Evolutionary conservation across 2,113 vertebrate genomes (phyloP).

Genomic region (Smithornis capensis): DNA sequence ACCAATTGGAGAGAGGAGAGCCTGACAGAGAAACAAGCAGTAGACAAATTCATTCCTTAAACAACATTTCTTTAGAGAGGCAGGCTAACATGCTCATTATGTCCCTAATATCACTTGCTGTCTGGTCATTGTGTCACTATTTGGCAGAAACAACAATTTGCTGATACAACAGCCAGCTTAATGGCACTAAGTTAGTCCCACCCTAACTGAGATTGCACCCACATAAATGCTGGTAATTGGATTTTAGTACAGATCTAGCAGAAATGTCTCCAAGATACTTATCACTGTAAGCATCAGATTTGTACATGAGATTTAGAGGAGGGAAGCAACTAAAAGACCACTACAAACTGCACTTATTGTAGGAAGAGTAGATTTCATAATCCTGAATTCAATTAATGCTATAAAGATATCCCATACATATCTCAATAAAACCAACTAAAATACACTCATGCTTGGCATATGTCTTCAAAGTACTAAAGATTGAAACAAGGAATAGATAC

Average conservation of each 20-base stretch:
- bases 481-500: neutral
- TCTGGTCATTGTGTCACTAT: neutral
- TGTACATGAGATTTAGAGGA: neutral
- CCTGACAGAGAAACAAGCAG: neutral
- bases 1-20: neutral
- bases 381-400: neutral
- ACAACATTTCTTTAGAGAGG: neutral
- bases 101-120: neutral
- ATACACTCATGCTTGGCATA: neutral
- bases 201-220: neutral
- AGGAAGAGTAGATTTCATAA: neutral
- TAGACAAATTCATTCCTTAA: neutral
- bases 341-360: neutral
- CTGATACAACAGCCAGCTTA: neutral
- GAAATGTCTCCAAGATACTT: neutral
- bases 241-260: neutral
- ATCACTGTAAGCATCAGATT: neutral
- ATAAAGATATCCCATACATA: neutral
- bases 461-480: neutral
- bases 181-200: neutral
- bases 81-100: neutral
- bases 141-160: neutral
- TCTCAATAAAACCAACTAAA: neutral
- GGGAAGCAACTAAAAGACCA: neutral
- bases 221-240: neutral